A percentile compares a stretch with the other conserved stretches of the same genome.
phyloP scores from a whole-genome alignment of 1,140 invertebrate genomes.

The Drosophila sturtevanti region DNA sequence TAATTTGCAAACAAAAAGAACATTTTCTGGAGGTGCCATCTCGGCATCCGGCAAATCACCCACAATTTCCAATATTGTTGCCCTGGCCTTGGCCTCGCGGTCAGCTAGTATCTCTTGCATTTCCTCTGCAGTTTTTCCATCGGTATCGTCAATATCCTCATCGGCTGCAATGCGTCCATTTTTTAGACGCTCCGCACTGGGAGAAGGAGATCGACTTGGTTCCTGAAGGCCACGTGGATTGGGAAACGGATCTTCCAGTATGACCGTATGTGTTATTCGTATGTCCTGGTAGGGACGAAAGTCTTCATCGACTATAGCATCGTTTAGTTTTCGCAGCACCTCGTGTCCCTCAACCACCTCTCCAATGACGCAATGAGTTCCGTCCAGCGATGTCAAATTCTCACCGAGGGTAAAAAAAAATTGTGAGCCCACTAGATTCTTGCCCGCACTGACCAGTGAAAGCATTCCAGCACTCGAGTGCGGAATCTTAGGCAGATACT shows the following conservation, averaged over 20 bases:
- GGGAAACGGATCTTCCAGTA: conserved; percentile 97
- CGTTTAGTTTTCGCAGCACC: conserved; percentile 94
- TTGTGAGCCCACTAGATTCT: conserved; percentile 97
- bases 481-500: conserved; percentile 94
- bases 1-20: conserved; percentile 99
- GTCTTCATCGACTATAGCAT: conserved; percentile 95
- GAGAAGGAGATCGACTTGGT: conserved; percentile 94
- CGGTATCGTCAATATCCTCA: conserved; percentile 96
- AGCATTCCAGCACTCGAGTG: conserved; percentile 93
- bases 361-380: conserved; percentile 97
- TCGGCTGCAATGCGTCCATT: conserved; percentile 96
- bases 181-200: conserved; percentile 89
- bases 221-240: conserved; percentile 91
- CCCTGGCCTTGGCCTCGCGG: conserved; percentile 97
- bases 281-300: conserved; percentile 98
- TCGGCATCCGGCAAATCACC: conserved; percentile 99
- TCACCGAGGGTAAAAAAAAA: conserved; percentile 98
- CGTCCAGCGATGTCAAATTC: conserved; percentile 95
- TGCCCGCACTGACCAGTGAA: conserved; percentile 98
- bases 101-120: conserved; percentile 94
- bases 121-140: conserved; percentile 92
- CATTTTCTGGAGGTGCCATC: conserved; percentile 99
- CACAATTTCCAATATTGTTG: conserved; percentile 99
- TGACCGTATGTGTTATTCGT: conserved; percentile 97
- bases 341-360: conserved; percentile 96